Conservation (phyloP, 2,797 vertebrate genomes). For the Tachyglossus aculeatus region DNA sequence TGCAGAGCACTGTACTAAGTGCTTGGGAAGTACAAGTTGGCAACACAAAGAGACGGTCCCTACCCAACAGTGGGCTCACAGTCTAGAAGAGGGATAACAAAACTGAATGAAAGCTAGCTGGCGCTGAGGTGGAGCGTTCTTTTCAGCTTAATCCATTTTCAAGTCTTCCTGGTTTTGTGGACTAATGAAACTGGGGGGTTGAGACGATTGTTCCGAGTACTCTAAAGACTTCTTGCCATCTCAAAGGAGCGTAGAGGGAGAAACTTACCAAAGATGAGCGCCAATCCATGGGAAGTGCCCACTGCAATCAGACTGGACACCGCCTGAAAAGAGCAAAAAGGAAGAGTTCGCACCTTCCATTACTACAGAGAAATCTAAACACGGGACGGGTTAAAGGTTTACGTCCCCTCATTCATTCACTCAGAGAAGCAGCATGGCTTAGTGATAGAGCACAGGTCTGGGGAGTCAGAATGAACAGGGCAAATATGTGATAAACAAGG, state of each 20-base stretch:
- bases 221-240: constrained; percentile 13
- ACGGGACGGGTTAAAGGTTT: neutral
- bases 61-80: too few species aligned
- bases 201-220: constrained; percentile 7
- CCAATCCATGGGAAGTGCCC: constrained; percentile 95
- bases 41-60: too few species aligned
- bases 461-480: too few species aligned
- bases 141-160: constrained; percentile 2
- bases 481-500: too few species aligned
- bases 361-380: neutral
- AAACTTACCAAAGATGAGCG: constrained; percentile 92
- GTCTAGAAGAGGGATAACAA: neutral
- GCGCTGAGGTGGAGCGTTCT: neutral
- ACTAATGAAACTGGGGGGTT: constrained; percentile 5
- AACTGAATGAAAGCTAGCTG: neutral
- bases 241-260: neutral
- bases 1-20: too few species aligned
- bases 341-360: constrained; percentile 22
- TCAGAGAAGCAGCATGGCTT: too few species aligned
- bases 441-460: too few species aligned
- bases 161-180: constrained; percentile 4
- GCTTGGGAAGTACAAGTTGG: too few species aligned
- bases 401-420: neutral
- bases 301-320: constrained; percentile 93
- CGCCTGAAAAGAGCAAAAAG: constrained; percentile 75